Conservation (phyloP, 2,113 vertebrate species). For the Paracanthobrama guichenoti region DNA sequence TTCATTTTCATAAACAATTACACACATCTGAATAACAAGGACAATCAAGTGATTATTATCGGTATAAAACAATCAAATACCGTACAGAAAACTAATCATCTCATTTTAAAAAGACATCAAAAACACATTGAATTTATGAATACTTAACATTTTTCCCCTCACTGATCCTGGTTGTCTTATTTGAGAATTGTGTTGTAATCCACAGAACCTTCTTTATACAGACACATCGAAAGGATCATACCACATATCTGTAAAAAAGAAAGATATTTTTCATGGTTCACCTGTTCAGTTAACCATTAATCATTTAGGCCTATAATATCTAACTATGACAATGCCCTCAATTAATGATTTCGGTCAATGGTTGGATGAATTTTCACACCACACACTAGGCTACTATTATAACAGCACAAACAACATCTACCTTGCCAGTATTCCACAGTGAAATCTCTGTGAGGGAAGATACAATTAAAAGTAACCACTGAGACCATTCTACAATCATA, state of each 20-base stretch:
- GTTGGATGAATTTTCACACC: not conserved
- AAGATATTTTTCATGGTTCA: not conserved
- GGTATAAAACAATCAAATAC: conserved; percentile 3
- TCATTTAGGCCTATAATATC: not conserved
- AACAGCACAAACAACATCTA: conserved; percentile 43
- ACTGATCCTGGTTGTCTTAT: not conserved
- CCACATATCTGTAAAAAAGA: conserved; percentile 60
- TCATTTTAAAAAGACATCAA: not conserved
- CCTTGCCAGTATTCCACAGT: conserved; percentile 68
- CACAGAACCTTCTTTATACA: conserved; percentile 54
- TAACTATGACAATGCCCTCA: not conserved
- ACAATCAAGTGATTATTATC: not conserved
- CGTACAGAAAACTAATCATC: conserved; percentile 15
- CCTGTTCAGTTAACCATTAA: not conserved
- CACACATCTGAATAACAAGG: not conserved
- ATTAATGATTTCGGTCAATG: not conserved
- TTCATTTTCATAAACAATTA: not conserved
- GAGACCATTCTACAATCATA: conserved; percentile 8
- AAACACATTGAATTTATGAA: not conserved
- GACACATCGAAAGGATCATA: conserved; percentile 67
- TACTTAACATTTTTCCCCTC: conserved; percentile 1
- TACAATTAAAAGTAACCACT: conserved; percentile 40
- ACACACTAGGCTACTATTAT: conserved; percentile 11
- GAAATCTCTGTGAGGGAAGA: conserved; percentile 61
- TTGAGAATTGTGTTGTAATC: conserved; percentile 22